Base-by-base conservation (phyloP, 2,113 vertebrate genomes). In the Misgurnus mizolepis region DNA sequence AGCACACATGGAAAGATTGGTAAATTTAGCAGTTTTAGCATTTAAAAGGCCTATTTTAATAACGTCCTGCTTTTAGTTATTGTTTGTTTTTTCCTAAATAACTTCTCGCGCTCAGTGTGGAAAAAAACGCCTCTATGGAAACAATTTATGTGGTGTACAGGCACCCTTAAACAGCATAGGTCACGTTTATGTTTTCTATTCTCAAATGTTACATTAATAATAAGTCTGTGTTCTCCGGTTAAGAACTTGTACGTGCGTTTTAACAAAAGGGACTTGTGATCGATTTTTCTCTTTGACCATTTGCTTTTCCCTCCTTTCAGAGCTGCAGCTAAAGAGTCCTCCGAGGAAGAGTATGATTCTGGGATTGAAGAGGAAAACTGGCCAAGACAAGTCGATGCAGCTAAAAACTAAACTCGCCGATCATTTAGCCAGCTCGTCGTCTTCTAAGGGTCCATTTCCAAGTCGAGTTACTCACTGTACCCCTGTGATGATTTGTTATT, bases 291-390 rank as follows among this genome's bases (percentile, higher is more conserved):
- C 50, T 45, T 58, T 81, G 40, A 75, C 27, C 45, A 3, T 15
- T 65, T 70, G 11, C 14, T 17, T 66, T 66, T 12, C 90, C 87
- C 90, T 84, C 41, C 72, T 88, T 87, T 10, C 67, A 96, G 95
- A 87, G 90, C 94, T 82, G 91, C 94, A 73, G 84, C 92, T 12
- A 96, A 96, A 88, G 95, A 96, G 9, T 83, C 94, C 2, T 85
- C 93, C 17, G 95, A 96, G 81, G 95, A 96, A 65, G 95, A 96
- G 6, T 95, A 95, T 4, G 95, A 96, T 85, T 96, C 95, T 58
- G 95, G 95, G 3, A 94, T 95, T 49, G 95, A 96, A 82, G 95
- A 96, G 11, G 95, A 96, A 74, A 94, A 92, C 76, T 96, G 95
- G 95, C 92, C 94, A 79, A 93, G 94, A 45, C 94, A 96, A 85